Conservation (phyloP, 1,140 invertebrate species). For the Leptestheria dahalacensis region DNA sequence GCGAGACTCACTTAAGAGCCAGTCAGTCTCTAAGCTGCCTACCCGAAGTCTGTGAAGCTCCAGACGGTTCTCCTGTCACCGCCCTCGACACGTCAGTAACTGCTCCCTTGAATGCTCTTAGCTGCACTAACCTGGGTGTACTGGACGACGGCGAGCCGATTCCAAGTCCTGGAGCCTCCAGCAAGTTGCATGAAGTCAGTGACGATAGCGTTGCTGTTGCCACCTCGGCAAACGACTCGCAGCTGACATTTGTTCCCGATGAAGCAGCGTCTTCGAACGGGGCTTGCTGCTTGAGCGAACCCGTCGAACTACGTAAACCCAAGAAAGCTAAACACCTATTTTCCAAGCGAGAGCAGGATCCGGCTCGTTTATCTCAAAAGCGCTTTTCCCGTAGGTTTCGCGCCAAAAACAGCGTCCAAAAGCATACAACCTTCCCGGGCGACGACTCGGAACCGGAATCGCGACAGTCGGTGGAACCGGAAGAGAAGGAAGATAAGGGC, state of each 20-base stretch:
- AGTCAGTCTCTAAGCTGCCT: constrained; percentile 12
- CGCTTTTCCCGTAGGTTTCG: background rate
- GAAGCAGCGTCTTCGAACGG: background rate
- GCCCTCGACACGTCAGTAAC: background rate
- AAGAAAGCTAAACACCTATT: background rate
- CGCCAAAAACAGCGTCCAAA: background rate
- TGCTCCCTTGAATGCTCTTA: background rate
- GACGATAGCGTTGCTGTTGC: background rate
- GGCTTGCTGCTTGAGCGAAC: background rate
- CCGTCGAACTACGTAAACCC: background rate
- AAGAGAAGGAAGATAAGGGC: background rate
- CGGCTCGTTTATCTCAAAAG: background rate
- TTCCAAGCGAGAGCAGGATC: background rate
- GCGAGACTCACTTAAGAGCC: constrained; percentile 8
- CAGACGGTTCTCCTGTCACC: background rate
- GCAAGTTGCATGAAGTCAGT: background rate
- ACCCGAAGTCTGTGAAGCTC: constrained; percentile 10
- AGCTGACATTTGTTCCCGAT: too few relatives aligned
- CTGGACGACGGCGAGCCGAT: background rate
- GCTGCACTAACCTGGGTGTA: background rate
- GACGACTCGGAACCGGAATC: background rate
- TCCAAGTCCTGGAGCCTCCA: background rate
- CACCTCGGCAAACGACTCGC: too few relatives aligned
- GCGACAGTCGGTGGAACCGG: background rate
- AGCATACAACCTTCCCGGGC: background rate